These are phyloP conservation scores for Oxygymnocypris stewartii DNA, from an alignment of 2,113 vertebrate species.

Conservation along the genomic window DNA sequence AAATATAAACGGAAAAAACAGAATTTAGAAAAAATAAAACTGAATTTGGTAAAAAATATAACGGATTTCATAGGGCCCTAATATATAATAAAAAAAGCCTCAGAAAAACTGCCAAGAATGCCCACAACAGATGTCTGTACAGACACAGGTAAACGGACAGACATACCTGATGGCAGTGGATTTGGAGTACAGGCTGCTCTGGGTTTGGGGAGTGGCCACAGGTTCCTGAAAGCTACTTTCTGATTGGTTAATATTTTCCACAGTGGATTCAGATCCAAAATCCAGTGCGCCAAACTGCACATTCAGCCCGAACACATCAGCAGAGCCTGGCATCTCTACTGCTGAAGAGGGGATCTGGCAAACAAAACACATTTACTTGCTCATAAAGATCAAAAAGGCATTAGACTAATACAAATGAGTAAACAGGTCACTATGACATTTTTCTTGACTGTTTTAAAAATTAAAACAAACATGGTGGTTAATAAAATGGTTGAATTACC, in stretches of 20 bases:
- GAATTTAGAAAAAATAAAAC: too few relatives aligned
- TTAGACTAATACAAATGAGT: background rate
- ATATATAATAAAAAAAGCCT: too few relatives aligned
- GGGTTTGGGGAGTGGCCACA: constrained; percentile 60
- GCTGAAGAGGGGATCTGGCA: constrained; percentile 88
- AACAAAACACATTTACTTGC: background rate
- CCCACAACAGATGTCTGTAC: too few relatives aligned
- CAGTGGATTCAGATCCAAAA: constrained; percentile 86
- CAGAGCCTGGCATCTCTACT: constrained; percentile 94
- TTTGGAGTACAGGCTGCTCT: constrained; percentile 87
- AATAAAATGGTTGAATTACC: too few relatives aligned
- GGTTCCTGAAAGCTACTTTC: constrained; percentile 66
- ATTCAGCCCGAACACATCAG: constrained; percentile 88
- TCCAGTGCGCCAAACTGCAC: constrained; percentile 96
- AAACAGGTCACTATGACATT: too few relatives aligned
- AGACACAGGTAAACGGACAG: background rate
- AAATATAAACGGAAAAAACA: too few relatives aligned
- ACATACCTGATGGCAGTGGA: constrained; percentile 80
- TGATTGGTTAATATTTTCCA: constrained; percentile 79
- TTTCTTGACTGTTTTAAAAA: too few relatives aligned
- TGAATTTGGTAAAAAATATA: too few relatives aligned
- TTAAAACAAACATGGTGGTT: too few relatives aligned
- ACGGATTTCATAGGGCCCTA: too few relatives aligned
- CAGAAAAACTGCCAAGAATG: too few relatives aligned
- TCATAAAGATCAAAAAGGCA: background rate